These are phyloP conservation scores for Calephelis nemesis DNA, from an alignment of 1,140 invertebrate species.

Conservation along the genomic window DNA sequence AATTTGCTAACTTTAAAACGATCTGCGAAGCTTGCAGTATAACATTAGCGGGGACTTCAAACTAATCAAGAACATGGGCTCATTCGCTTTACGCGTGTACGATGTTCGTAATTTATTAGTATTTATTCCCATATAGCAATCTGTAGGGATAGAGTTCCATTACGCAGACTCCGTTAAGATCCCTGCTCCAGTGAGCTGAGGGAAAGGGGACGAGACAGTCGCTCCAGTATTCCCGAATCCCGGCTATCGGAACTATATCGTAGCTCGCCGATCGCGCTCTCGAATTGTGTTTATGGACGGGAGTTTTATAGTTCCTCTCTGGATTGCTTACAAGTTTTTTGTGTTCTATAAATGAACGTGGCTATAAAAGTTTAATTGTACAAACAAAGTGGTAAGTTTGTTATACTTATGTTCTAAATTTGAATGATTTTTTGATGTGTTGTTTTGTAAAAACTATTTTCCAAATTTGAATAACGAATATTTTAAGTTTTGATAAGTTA, in stretches of 20 bases:
- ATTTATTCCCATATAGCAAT: conserved; percentile 77
- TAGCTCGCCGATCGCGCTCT: conserved; percentile 36
- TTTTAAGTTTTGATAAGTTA: no score
- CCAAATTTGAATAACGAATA: no score
- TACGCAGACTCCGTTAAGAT: conserved; percentile 77
- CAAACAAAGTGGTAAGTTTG: conserved; percentile 25
- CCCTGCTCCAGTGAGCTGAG: conserved; percentile 68
- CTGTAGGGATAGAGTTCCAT: conserved; percentile 73
- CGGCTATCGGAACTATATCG: conserved; percentile 44
- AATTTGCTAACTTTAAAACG: conserved; percentile 17
- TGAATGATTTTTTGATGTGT: no score
- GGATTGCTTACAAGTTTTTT: conserved; percentile 21
- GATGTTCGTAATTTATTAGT: conserved; percentile 76
- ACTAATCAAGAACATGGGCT: conserved; percentile 71
- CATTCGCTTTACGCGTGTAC: conserved; percentile 66
- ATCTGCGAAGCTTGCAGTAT: conserved; percentile 23
- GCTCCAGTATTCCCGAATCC: conserved; percentile 44
- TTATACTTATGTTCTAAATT: not conserved
- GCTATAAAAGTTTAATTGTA: conserved; percentile 23
- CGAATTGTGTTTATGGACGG: conserved; percentile 41
- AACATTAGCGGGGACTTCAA: conserved; percentile 70
- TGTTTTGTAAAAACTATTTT: no score
- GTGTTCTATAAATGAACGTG: conserved; percentile 19
- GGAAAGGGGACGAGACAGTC: conserved; percentile 57
- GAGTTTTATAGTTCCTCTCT: conserved; percentile 36